Evolutionary conservation across 2,888 invertebrate genomes (phyloP).

Genomic region (Graphium colonna): DNA sequence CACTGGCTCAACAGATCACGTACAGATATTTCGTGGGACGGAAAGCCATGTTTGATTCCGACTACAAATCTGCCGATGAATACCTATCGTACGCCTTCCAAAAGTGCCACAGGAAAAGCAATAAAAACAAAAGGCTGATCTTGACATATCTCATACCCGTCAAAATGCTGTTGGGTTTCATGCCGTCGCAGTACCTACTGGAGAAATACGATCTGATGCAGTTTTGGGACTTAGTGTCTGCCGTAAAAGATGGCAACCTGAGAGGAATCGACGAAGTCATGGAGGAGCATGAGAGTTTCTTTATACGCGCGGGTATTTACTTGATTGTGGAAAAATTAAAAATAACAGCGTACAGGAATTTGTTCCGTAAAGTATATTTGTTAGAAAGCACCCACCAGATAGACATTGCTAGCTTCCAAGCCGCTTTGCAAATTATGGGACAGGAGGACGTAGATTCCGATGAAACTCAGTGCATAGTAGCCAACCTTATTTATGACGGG

Average conservation of each 20-base stretch:
- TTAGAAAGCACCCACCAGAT: conserved; percentile 91
- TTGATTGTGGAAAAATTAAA: conserved; percentile 97
- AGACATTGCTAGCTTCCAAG: conserved; percentile 90
- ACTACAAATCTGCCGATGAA: conserved; percentile 95
- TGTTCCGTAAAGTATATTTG: conserved; percentile 94
- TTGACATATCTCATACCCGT: conserved; percentile 97
- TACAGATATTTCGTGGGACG: conserved; percentile 98
- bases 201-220: conserved; percentile 94
- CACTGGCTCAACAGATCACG: conserved; percentile 95
- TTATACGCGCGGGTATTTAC: conserved; percentile 98
- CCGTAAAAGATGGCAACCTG: conserved; percentile 94
- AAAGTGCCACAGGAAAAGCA: conserved; percentile 89
- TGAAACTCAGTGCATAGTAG: conserved; percentile 97
- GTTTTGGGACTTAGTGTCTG: conserved; percentile 93
- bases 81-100: conserved; percentile 95
- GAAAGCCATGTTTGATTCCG: conserved; percentile 99
- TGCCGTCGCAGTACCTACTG: conserved; percentile 91
- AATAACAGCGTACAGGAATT: conserved; percentile 95
- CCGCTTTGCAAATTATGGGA: conserved; percentile 89
- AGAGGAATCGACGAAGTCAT: conserved; percentile 90
- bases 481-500: conserved; percentile 97
- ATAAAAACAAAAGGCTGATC: conserved; percentile 94
- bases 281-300: conserved; percentile 92
- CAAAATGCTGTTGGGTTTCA: conserved; percentile 97
- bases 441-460: conserved; percentile 93